Evolutionary conservation across 1,140 invertebrate species (phyloP).

Genomic region (Mycetomoellerius zeteki): DNA sequence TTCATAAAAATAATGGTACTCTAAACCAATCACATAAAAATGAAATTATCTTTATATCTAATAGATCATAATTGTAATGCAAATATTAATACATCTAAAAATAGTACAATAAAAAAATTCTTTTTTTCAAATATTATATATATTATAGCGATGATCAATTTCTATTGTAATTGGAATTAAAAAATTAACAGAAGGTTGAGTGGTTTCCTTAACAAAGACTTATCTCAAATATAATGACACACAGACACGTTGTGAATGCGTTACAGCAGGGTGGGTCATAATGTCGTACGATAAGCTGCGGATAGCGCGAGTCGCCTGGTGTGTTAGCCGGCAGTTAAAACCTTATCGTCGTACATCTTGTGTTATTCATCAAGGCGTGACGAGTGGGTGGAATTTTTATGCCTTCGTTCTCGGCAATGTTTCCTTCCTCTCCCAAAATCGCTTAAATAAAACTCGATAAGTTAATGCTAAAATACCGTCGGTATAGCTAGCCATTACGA

Average conservation of each 20-base stretch:
- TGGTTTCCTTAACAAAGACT: conserved; percentile 18
- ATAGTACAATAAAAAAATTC: background rate
- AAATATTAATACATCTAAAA: background rate
- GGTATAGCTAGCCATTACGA: conserved; percentile 42
- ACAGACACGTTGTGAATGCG: conserved; percentile 41
- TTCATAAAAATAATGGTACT: background rate
- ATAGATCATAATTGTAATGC: background rate
- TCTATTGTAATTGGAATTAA: background rate
- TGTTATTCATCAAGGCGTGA: conserved; percentile 76
- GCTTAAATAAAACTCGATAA: conserved; percentile 60
- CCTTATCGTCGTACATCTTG: conserved; percentile 73
- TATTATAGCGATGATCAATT: background rate
- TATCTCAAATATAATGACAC: conserved; percentile 66
- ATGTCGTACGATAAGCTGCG: conserved; percentile 73
- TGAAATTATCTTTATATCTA: background rate
- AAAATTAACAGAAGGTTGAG: background rate
- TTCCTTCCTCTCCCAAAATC: background rate
- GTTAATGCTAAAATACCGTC: conserved; percentile 10
- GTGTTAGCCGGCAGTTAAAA: conserved; percentile 75
- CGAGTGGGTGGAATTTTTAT: conserved; percentile 77
- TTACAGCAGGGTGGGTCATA: conserved; percentile 70
- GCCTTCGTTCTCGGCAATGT: conserved; percentile 22
- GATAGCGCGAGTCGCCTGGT: conserved; percentile 67
- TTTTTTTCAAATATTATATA: background rate
- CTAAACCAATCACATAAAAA: background rate